Percentiles rank a stretch among this genome's conserved stretches.
These are phyloP conservation scores for Cyanoramphus novaezelandiae DNA, from an alignment of 2,113 vertebrate genomes.

Conservation along the genomic window DNA sequence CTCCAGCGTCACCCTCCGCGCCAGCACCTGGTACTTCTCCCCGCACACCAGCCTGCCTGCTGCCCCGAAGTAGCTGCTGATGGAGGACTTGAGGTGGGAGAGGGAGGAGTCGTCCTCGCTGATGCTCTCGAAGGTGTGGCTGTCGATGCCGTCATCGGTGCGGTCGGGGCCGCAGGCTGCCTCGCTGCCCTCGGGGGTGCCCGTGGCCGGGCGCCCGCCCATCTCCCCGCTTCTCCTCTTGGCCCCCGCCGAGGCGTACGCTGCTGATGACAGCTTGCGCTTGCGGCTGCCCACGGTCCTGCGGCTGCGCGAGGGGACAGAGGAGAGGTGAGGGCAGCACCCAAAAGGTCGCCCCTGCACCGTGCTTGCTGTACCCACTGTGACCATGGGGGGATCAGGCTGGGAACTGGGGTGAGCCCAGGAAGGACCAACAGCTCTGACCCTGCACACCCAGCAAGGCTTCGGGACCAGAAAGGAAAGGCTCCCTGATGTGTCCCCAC, in stretches of 20 bases:
- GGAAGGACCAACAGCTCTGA: accelerated
- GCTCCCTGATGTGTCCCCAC: accelerated
- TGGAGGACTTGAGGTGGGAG: conserved; percentile 92
- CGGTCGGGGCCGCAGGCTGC: conserved; percentile 42
- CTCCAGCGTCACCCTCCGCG: conserved; percentile 86
- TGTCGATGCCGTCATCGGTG: conserved; percentile 74
- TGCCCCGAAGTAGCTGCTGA: conserved; percentile 91
- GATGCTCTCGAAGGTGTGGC: conserved; percentile 86
- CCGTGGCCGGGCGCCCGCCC: conserved; percentile 9
- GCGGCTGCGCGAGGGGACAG: conserved; percentile 12
- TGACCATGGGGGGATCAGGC: neutral
- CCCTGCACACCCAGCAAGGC: accelerated
- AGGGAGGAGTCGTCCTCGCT: conserved; percentile 85
- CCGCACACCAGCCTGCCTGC: conserved; percentile 88
- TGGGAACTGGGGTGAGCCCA: accelerated
- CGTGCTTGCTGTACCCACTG: accelerated
- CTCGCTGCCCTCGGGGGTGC: conserved; percentile 71
- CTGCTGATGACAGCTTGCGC: conserved; percentile 84
- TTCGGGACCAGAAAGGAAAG: neutral
- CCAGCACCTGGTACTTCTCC: conserved; percentile 92
- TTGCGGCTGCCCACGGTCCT: conserved; percentile 91
- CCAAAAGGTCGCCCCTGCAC: neutral
- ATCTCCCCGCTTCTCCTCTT: conserved; percentile 70
- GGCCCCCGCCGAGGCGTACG: conserved; percentile 74
- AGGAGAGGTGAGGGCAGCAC: neutral